phyloP scores from a whole-genome alignment of 2,797 vertebrate species.

The Vireo griseus region DNA sequence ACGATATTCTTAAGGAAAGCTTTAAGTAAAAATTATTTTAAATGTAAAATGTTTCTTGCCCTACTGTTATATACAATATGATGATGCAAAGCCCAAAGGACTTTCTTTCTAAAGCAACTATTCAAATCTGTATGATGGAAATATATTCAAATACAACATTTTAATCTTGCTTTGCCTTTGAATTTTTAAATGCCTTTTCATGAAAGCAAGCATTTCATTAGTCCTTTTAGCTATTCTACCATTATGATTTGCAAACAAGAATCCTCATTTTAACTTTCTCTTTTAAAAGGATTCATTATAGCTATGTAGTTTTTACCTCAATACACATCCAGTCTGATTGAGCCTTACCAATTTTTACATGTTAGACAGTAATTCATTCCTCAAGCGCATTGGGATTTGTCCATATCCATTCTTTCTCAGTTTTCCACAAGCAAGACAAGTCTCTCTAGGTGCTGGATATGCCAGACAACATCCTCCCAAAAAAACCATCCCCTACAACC shows the following conservation, averaged over 20 bases:
- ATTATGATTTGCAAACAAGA: neutral
- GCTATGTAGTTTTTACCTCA: neutral
- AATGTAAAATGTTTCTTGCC: neutral
- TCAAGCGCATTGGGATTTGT: accelerated
- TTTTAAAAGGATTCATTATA: neutral
- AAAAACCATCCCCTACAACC: neutral
- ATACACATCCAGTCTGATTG: neutral
- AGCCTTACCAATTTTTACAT: neutral
- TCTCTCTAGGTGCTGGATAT: neutral
- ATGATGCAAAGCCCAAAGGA: neutral
- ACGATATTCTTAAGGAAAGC: neutral
- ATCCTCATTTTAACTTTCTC: neutral
- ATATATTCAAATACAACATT: conserved; percentile 25
- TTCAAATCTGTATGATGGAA: conserved; percentile 1
- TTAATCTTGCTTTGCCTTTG: conserved; percentile 25
- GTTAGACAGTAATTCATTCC: neutral
- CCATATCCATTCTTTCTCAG: neutral
- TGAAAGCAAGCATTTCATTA: neutral
- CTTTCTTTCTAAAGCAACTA: neutral
- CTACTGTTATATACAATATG: accelerated
- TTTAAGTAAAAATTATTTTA: neutral
- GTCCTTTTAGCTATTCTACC: neutral
- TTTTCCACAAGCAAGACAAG: neutral
- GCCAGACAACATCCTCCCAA: neutral
- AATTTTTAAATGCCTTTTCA: neutral